Base-by-base conservation (phyloP, 2,888 invertebrate species). In the Xanthorhoe spadicearia region DNA sequence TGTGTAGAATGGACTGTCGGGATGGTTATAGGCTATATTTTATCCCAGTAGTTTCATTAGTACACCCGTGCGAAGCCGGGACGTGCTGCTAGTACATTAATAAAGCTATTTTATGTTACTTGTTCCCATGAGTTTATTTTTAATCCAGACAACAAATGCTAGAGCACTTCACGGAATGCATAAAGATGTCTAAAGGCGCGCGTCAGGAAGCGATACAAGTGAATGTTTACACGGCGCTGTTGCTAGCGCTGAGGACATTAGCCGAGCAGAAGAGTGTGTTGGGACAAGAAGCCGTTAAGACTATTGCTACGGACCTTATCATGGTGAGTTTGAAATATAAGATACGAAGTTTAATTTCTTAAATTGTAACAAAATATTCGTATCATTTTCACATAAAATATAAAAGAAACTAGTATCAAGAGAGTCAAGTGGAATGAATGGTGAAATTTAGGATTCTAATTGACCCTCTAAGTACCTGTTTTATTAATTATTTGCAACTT, bases 161-260 rank as follows among this genome's bases (percentile, higher is more conserved):
- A 59, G 98, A 99, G 74, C 99, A 99, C 84, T 99, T 99, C 84
- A 95, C 96, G 19, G 99, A 99, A 84, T 99, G 98, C 84, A 97
- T 99, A 76, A 96, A 96, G 77, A 97, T 98, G 83, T 97, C 98
- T 0, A 99, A 99, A 83, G 98, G 98, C 10, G 95, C 96, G 0
- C 95, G 99, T 10, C 98, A 98, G 81, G 99, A 99, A 85, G 99
- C 99, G 0, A 97, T 97, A 17, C 99, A 99, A 87, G 97, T 99
- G 92, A 99, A 99, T 86, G 97, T 99, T 60, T 98, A 99, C 85
- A 98, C 99, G 0, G 98, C 99, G 0, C 91, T 99, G 28, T 89
- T 99, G 57, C 95, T 97, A 75, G 98, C 99, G 0, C 90, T 99
- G 77, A 96, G 98, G 83, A 96, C 97, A 18, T 89, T 99, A 3